Base-by-base conservation (phyloP, 2,888 invertebrate species). In the Drosophila nigricruria region DNA sequence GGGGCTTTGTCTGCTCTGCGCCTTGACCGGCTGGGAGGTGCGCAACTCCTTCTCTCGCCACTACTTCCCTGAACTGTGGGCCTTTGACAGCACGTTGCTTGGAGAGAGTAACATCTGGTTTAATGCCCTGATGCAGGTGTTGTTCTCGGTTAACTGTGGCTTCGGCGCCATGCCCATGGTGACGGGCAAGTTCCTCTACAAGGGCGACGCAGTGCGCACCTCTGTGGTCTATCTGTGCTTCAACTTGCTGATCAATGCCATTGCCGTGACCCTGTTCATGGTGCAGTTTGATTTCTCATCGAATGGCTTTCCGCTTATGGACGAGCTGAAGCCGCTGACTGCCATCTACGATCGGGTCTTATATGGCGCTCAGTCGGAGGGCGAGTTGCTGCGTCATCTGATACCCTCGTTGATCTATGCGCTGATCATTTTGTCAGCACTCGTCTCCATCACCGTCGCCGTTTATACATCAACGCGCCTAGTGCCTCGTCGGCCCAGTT, bases 151-250 rank as follows among this genome's bases (percentile, higher is more conserved):
- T 0, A 92, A 92, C 68, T 92, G 93, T 63, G 93, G 93, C 23
- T 91, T 92, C 49, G 93, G 93, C 18, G 90, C 91, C 3, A 72
- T 93, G 56, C 92, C 93, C 16, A 92, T 93, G 77, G 58, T 93
- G n/a, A 93, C 93, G 1, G 93, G 93, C 5, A 93, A 93, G 77
- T 93, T 93, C 74, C 86, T 93, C 27, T 92, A 93, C 72, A 93
- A 93, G 79, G 92, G 93, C 30, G 93, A 93, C 70, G 93, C 93
- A 1, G 92, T 93, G 32, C 85, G 92, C 56, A 93, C 93, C 20
- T 92, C 93, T 0, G 82, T 92, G 40, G 91, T 93, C 12, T 93
- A 93, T 56, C 82, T 93, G n/a, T 93, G 92, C 78, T 93, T 93
- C 59, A 93, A 93, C 84, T 74, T 93, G 60, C 84, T 93, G 58